Evolutionary conservation across 2,888 invertebrate species (phyloP), one percentile per base, ranked within the genome.

Genomic region (Rhorus exstirpatorius): DNA sequence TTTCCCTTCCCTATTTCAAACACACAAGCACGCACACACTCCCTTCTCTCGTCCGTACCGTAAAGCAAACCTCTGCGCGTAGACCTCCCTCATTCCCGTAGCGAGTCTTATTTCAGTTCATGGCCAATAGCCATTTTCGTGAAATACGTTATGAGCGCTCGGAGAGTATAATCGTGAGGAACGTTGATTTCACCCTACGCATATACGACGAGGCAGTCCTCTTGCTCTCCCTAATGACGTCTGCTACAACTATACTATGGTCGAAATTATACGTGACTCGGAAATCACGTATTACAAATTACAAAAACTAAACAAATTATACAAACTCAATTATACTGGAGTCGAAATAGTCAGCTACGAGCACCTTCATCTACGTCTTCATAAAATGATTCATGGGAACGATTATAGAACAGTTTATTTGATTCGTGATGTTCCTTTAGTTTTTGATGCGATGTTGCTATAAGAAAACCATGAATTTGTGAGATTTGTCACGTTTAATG

Each of bases 121-220:
- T 63, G 71, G 70, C 65, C 65, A 71, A 79, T 76, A 71, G 61
- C 76, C 60, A 71, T 67, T 83, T 61, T 75, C 65, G 19, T 75
- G 41, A 67, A 76, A 82, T 71, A 79, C 67, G 71, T 76, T 71
- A 67, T 72, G 75, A 82, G 58, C 51, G 58, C 65, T 60, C n/a
- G 26, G 44, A 17, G 70, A 75, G 63, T 65, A 44, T 44, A 75
- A 82, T 79, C 58, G 71, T 55, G 70, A 67, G 19, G 49, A 53
- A 70, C 65, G 65, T 53, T 79, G 51, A 71, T 65, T 71, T 63
- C 65, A 41, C 19, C 21, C 19, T 1, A 67, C 46, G 21, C 17
- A 19, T 61, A 70, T 61, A n/a, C 49, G 65, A 49, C 38, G 46
- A 68, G 53, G 19, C 17, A 41, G 72, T 24, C 41, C 58, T 17